Percentiles rank a stretch among this genome's conserved stretches.
Evolutionary conservation across 1,140 invertebrate genomes (phyloP).

Genomic region (Bombus balteatus): DNA sequence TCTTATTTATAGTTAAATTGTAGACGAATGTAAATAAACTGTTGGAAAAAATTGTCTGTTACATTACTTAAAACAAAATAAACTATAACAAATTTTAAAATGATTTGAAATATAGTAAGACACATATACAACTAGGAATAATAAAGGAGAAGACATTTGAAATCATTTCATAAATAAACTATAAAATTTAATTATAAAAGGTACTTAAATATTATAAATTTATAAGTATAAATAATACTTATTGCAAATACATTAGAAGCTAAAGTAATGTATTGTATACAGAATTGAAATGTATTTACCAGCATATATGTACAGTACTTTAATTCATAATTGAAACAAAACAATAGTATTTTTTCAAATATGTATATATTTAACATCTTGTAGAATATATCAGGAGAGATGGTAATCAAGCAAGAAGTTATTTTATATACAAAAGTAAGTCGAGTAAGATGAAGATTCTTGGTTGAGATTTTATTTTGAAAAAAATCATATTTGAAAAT

Average conservation of each 20-base stretch:
- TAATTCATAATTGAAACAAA: not conserved
- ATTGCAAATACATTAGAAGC: not conserved
- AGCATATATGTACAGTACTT: not conserved
- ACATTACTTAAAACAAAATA: not conserved
- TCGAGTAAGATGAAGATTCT: not conserved
- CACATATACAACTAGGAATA: not conserved
- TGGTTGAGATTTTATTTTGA: not conserved
- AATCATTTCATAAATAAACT: conserved; percentile 6
- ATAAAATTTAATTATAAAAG: conserved; percentile 12
- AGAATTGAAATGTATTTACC: not conserved
- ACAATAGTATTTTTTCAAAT: not conserved
- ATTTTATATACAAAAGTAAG: not conserved
- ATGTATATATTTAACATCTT: not conserved
- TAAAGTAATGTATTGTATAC: not conserved
- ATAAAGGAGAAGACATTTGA: not conserved
- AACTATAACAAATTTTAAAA: not conserved
- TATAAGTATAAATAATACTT: conserved; percentile 15
- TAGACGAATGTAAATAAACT: not conserved
- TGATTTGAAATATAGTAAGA: not conserved
- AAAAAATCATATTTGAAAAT: not conserved
- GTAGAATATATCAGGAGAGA: not conserved
- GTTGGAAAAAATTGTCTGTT: not conserved
- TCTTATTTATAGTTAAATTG: not conserved
- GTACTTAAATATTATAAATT: not conserved
- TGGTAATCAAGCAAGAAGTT: not conserved